Conservation (phyloP, 2,113 vertebrate genomes). For the Anarrhichthys ocellatus region DNA sequence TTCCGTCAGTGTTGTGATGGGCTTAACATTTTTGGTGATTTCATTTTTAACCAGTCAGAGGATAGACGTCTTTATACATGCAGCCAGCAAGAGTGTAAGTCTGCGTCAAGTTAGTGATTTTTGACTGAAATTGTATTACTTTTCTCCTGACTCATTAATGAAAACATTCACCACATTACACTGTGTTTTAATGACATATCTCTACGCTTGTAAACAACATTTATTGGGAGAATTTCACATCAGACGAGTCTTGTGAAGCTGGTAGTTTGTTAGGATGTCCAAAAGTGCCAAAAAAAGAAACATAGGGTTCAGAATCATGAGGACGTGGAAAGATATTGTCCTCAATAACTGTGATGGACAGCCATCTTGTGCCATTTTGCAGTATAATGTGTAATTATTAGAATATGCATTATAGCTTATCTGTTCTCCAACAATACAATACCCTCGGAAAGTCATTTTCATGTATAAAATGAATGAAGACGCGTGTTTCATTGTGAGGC, state of each 20-base stretch:
- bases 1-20: slow-evolving; percentile 70
- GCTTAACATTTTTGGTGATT: slow-evolving; percentile 42
- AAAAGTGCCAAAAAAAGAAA: slow-evolving; percentile 67
- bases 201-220: slow-evolving; percentile 42
- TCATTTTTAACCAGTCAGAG: slow-evolving; percentile 39
- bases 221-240: slow-evolving; percentile 23
- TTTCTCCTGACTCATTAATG: slow-evolving; percentile 26
- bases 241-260: slow-evolving; percentile 29
- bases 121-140: slow-evolving; percentile 27
- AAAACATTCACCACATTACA: slow-evolving; percentile 49
- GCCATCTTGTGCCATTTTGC: slow-evolving; percentile 76
- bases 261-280: slow-evolving; percentile 45
- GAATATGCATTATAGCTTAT: slow-evolving; percentile 61
- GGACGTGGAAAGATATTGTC: slow-evolving; percentile 15
- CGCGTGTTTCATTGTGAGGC: slow-evolving; percentile 49
- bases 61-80: slow-evolving; percentile 34
- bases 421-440: slow-evolving; percentile 54
- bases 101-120: slow-evolving; percentile 14
- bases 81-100: slow-evolving; percentile 15
- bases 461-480: slow-evolving; percentile 47
- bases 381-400: slow-evolving; percentile 61
- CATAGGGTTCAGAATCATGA: slow-evolving; percentile 38
- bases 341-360: slow-evolving; percentile 63
- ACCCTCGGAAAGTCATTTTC: slow-evolving; percentile 55
- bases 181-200: slow-evolving; percentile 58